phyloP scores from a whole-genome alignment of 2,113 vertebrate genomes.

The Gymnarchus niloticus region DNA sequence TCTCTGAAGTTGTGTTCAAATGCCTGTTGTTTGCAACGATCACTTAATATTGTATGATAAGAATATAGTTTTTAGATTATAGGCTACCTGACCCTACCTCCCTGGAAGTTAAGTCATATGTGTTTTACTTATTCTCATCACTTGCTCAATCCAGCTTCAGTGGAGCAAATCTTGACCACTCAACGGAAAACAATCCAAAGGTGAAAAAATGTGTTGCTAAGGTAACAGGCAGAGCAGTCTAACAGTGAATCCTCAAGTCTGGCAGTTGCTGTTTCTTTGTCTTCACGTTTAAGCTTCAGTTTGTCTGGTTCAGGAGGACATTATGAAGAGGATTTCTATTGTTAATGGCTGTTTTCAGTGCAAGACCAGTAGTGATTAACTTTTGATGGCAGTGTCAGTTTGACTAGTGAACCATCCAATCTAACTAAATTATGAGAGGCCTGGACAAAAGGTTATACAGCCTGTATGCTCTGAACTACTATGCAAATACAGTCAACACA shows the following conservation, averaged over 20 bases:
- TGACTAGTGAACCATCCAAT: neutral
- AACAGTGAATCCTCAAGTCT: conserved; percentile 31
- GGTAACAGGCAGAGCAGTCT: conserved; percentile 42
- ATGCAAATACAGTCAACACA: neutral
- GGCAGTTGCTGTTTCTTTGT: conserved; percentile 17
- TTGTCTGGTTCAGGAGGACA: neutral
- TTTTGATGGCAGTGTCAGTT: neutral
- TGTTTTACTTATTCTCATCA: conserved; percentile 9
- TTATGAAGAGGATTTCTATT: neutral
- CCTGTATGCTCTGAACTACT: neutral
- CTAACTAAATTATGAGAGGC: neutral
- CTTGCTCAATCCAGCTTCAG: neutral
- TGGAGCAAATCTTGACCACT: conserved; percentile 38
- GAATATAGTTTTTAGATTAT: neutral
- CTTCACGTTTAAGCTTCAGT: conserved; percentile 11
- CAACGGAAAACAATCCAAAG: conserved; percentile 40
- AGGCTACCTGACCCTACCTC: neutral
- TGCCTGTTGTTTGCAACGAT: neutral
- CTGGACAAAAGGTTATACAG: neutral
- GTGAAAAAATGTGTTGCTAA: conserved; percentile 46
- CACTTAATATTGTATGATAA: neutral
- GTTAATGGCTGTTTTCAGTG: neutral
- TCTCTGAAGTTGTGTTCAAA: neutral
- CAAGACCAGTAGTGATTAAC: neutral
- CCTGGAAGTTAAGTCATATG: conserved; percentile 16